phyloP scores from a whole-genome alignment of 2,113 vertebrate genomes.

The Ptilorrhoa leucosticta region DNA sequence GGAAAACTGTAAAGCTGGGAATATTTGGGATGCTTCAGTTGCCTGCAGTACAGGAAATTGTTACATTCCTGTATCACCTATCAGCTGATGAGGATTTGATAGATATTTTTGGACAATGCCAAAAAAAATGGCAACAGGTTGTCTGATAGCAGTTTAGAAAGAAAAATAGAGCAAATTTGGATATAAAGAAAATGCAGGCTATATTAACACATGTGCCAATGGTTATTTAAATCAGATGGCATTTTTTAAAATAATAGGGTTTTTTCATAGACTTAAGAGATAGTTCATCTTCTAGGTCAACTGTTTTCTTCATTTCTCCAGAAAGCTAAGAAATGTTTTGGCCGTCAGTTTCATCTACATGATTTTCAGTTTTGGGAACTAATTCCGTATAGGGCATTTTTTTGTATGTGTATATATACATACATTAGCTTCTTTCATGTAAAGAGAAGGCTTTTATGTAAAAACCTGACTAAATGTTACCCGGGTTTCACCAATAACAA shows the following conservation, averaged over 20 bases:
- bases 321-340: neutral
- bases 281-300: neutral
- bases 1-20: neutral
- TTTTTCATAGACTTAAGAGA: neutral
- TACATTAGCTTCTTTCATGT: neutral
- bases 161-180: neutral
- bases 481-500: neutral
- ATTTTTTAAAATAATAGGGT: neutral
- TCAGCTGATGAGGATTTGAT: neutral
- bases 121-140: neutral
- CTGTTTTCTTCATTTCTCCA: neutral
- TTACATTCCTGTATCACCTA: neutral
- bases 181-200: neutral
- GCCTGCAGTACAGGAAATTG: neutral
- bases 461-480: neutral
- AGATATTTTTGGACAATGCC: neutral
- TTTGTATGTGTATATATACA: fast-evolving
- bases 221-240: neutral
- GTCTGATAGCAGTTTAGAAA: neutral
- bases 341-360: neutral
- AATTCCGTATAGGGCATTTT: neutral
- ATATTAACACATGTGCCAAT: neutral
- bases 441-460: neutral
- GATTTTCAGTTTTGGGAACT: neutral
- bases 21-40: neutral